Base-by-base conservation (phyloP, 2,113 vertebrate genomes). In the Catharus bicknelli region DNA sequence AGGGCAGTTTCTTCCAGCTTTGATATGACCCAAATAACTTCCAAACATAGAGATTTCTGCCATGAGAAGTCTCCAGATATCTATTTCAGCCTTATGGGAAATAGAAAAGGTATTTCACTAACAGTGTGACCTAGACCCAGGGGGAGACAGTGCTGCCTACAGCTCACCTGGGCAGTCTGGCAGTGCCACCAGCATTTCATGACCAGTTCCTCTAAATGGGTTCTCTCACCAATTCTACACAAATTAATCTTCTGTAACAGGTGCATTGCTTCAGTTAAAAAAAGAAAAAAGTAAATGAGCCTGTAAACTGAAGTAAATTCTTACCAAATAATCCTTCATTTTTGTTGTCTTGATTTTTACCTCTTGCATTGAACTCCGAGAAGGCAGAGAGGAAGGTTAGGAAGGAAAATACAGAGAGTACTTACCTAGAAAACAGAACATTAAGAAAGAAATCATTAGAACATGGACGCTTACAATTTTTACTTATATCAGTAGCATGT, bases 381-480 rank as follows among this genome's bases (percentile, higher is more conserved):
- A 85, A 94, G 67, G 51, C 38, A 64, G 27, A 79, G 29, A 51
- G 11, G 58, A 69, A 79, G 16, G 17, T 54, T 86, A 66, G 26
- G 86, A 95, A 95, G 94, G 93, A 70, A 90, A 95, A 94, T 27
- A 94, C 26, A 57, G 42, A 88, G 91, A 78, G 70, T 97, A 98
- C 98, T 98, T 98, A 97, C 97, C 97, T 97, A 97, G 74, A 97
- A 96, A 96, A 96, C 4, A 97, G 10, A 95, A 95, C 55, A 69
- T 88, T 34, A 91, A 43, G 69, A 92, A 90, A 77, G 11, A 20
- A 76, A 89, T 21, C 50, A 68, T 97, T 94, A 96, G 38, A 91
- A 43, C 18, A 57, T 21, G 17, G 61, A 92, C 66, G 22, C 3
- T 30, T 58, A 77, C 5, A 20, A 8, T 45, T 73, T 78, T 75